These are phyloP conservation scores for Mus pahari DNA, from an alignment of 2,113 vertebrate genomes.

Conservation along the genomic window DNA sequence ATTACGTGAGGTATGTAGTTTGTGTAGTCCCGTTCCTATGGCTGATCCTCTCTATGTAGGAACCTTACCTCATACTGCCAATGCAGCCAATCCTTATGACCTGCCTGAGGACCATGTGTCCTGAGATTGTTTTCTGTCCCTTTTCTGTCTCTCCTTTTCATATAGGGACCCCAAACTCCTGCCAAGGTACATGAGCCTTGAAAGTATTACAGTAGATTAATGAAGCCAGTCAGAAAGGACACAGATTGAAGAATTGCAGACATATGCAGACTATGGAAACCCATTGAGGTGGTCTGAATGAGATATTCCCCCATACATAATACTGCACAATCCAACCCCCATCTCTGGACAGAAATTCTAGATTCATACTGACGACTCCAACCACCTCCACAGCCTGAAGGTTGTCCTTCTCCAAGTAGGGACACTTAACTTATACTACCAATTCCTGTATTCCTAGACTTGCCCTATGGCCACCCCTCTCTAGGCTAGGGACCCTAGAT, in stretches of 20 bases:
- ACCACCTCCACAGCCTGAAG: too few species aligned
- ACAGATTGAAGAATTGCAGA: fast-evolving
- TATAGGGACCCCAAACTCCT: not conserved
- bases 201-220: not conserved
- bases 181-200: not conserved
- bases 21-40: not conserved
- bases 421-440: too few species aligned
- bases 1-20: not conserved
- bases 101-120: not conserved
- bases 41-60: not conserved
- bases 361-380: not conserved
- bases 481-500: too few species aligned
- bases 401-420: too few species aligned
- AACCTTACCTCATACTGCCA: not conserved
- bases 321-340: not conserved
- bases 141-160: not conserved
- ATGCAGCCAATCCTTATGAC: not conserved
- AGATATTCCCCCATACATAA: not conserved
- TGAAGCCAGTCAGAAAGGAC: not conserved
- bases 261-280: not conserved
- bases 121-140: not conserved
- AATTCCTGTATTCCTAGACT: too few species aligned
- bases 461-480: too few species aligned
- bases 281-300: not conserved
- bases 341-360: not conserved